Evolutionary conservation across 2,797 vertebrate species (phyloP).

Genomic region (Potorous gilbertii): DNA sequence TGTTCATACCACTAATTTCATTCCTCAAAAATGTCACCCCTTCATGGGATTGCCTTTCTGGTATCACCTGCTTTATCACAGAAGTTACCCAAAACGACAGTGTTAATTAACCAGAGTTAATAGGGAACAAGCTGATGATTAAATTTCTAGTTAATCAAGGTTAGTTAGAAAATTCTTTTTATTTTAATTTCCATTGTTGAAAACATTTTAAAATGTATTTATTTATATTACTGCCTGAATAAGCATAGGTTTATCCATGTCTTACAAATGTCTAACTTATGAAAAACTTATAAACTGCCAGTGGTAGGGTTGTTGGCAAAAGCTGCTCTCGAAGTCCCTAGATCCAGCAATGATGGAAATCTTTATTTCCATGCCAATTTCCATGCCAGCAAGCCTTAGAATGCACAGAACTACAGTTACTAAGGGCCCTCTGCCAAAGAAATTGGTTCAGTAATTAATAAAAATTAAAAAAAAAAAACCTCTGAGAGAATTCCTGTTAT

Average conservation of each 20-base stretch:
- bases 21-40: conserved; percentile 13
- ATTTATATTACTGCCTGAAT: not conserved
- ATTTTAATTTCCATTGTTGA: not conserved
- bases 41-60: not conserved
- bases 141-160: conserved; percentile 11
- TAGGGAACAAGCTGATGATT: not conserved
- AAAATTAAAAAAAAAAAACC: too few species aligned
- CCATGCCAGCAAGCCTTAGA: too few species aligned
- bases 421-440: too few species aligned
- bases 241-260: not conserved
- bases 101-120: conserved; percentile 8
- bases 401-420: too few species aligned
- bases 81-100: conserved; percentile 2
- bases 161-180: conserved; percentile 16
- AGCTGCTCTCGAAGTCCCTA: too few species aligned
- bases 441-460: too few species aligned
- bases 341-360: too few species aligned
- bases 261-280: conserved; percentile 13
- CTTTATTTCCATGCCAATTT: too few species aligned
- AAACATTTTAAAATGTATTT: not conserved
- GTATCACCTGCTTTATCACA: conserved; percentile 2
- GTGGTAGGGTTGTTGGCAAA: too few species aligned
- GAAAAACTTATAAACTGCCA: conserved; percentile 16
- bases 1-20: not conserved
- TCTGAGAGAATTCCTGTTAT: too few species aligned